Evolutionary conservation across 2,113 vertebrate species (phyloP), one percentile per base, ranked within the genome.

Genomic region (Thamnaconus septentrionalis): DNA sequence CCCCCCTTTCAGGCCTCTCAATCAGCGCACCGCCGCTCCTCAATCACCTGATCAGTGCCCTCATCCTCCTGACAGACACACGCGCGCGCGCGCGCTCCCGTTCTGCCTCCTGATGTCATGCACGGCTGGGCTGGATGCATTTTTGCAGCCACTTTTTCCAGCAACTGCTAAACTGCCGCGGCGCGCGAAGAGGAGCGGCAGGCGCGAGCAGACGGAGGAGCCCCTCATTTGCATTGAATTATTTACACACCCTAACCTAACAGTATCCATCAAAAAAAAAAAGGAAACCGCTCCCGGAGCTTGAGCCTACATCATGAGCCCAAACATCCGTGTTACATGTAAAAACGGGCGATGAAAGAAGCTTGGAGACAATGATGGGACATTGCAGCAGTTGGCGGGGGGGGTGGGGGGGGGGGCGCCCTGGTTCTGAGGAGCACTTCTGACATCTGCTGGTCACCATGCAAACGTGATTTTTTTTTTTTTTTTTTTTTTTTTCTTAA

Each of bases 381-480:
- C 53, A 7, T 68, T 61, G 52, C 4, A 12, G 71, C 65, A 64
- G 59, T 50, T 50, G 10, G n/a, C 48, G 3, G 18, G 18, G 53
- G 76, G 11, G n/a, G n/a, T n/a, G 48, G 6, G 5, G 9, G 11
- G 42, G 66, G 53, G 53, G 76, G 11, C 43, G 18, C 10, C 39
- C 64, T 56, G 51, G 61, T 77, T 87, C 68, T 85, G 62, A 90
- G 88, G 86, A 89, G 59, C 87, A 84, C 79, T 86, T 71, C 85
- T 91, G 91, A 89, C 91, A 88, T 82, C 91, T 91, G 80, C 80
- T 91, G 91, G 87, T 59, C 55, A 39, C 10, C 5, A 53, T 10
- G 56, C 46, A 66, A 83, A 85, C 44, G n/a, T 8, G 7, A 53
- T 39, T 39, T 53, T 7, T 53, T 39, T 53, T 8, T 40, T 7